Percentiles rank a stretch among this genome's conserved stretches.
Conservation (phyloP, 2,888 invertebrate genomes). For the Hyles lineata region DNA sequence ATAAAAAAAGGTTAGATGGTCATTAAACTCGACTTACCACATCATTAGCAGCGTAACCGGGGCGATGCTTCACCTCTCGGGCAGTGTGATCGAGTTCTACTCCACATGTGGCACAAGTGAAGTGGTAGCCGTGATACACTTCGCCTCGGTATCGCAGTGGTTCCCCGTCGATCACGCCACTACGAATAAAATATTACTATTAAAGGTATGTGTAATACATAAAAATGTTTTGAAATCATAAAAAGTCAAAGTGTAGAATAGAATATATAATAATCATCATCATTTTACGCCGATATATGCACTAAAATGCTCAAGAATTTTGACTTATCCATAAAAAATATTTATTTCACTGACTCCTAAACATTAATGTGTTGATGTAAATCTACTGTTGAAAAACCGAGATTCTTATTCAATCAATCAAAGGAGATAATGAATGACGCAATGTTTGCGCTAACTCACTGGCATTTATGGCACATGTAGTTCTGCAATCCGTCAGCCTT, state of each 20-base stretch:
- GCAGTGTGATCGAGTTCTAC: conserved; percentile 97
- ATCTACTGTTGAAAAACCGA: background rate
- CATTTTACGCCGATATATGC: no score
- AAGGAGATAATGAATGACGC: conserved; percentile 8
- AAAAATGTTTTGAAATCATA: no score
- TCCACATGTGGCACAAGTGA: conserved; percentile 97
- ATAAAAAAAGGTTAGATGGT: conserved; percentile 58
- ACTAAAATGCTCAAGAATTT: no score
- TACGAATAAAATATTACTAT: conserved; percentile 58
- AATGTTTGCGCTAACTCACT: conserved; percentile 87
- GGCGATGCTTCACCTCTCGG: conserved; percentile 96
- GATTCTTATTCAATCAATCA: background rate
- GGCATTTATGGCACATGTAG: conserved; percentile 99
- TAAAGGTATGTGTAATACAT: background rate
- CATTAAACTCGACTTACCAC: conserved; percentile 82
- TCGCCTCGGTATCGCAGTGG: conserved; percentile 97
- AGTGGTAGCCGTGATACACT: conserved; percentile 99
- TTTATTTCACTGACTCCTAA: no score
- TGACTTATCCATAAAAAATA: no score
- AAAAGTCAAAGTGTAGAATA: background rate
- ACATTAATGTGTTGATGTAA: no score
- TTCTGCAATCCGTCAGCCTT: conserved; percentile 98
- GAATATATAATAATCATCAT: background rate
- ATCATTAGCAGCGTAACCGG: conserved; percentile 95
- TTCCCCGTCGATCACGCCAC: conserved; percentile 95